Conservation (phyloP, 1,140 invertebrate species). For the Tetramorium simillimum region DNA sequence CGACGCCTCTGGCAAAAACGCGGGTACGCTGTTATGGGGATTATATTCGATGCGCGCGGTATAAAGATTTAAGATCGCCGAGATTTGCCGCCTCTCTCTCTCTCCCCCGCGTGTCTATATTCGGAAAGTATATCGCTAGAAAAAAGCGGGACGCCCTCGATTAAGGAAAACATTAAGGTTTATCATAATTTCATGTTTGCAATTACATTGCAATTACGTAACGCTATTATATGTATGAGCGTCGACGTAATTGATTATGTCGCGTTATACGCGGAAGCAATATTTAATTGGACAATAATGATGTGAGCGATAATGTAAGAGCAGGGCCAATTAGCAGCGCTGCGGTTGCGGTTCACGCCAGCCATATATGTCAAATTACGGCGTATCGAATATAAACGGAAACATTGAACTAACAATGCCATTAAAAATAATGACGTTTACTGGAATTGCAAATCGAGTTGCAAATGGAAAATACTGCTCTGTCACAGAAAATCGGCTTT, state of each 20-base stretch:
- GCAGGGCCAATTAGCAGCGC: slow-evolving; percentile 55
- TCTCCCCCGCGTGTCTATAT: neutral
- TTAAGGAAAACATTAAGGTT: neutral
- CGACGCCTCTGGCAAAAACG: slow-evolving; percentile 79
- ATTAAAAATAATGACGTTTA: slow-evolving; percentile 42
- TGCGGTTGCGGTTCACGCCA: slow-evolving; percentile 55
- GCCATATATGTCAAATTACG: slow-evolving; percentile 59
- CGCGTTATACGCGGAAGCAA: slow-evolving; percentile 25
- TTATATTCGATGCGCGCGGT: slow-evolving; percentile 68
- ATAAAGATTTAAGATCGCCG: slow-evolving; percentile 50
- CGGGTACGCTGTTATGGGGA: slow-evolving; percentile 74
- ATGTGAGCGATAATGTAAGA: slow-evolving; percentile 62
- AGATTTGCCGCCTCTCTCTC: neutral
- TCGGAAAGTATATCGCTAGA: neutral
- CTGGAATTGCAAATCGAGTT: neutral
- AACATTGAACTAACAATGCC: slow-evolving; percentile 44
- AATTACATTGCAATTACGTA: neutral
- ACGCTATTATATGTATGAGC: neutral
- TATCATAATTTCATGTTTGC: neutral
- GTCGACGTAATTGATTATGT: slow-evolving; percentile 42
- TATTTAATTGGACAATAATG: slow-evolving; percentile 62
- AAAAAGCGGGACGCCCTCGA: neutral
- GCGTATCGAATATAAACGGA: slow-evolving; percentile 50
- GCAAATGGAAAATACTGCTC: neutral
- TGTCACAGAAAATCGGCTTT: neutral